Conservation (phyloP, 2,113 vertebrate genomes). For the Pan paniscus region DNA sequence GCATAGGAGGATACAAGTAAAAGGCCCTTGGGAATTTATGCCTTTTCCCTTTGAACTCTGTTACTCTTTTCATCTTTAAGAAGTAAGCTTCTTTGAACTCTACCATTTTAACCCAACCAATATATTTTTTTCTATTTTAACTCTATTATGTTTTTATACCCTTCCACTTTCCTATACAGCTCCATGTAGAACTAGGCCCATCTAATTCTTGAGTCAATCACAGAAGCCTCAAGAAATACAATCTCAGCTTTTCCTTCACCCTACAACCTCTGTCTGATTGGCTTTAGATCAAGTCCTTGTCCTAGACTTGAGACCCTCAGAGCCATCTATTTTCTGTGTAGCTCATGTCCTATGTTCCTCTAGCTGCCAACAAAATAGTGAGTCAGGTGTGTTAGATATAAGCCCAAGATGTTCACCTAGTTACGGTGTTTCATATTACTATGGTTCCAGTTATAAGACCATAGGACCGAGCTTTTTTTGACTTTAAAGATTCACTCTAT, state of each 20-base stretch:
- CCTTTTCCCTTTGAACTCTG: conserved; percentile 1
- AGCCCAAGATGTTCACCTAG: not conserved
- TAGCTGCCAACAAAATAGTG: not conserved
- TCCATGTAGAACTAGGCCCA: not conserved
- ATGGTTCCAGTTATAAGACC: not conserved
- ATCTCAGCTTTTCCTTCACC: not conserved
- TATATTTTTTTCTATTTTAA: not conserved
- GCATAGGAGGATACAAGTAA: not conserved
- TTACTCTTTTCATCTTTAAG: conserved; percentile 29
- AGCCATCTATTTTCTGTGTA: not conserved
- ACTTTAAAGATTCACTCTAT: not conserved
- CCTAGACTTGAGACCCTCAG: not conserved
- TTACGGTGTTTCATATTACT: not conserved
- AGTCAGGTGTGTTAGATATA: not conserved
- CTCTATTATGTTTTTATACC: not conserved
- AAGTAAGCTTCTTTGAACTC: conserved; percentile 32
- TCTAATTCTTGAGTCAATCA: not conserved
- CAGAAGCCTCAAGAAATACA: not conserved
- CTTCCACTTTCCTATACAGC: not conserved
- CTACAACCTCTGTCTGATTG: not conserved
- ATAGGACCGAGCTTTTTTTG: not conserved
- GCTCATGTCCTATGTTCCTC: not conserved
- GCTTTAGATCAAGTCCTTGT: not conserved
- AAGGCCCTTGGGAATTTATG: not conserved
- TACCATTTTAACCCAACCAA: not conserved